Base-by-base conservation (phyloP, 2,888 invertebrate species). In the Meganola albula region DNA sequence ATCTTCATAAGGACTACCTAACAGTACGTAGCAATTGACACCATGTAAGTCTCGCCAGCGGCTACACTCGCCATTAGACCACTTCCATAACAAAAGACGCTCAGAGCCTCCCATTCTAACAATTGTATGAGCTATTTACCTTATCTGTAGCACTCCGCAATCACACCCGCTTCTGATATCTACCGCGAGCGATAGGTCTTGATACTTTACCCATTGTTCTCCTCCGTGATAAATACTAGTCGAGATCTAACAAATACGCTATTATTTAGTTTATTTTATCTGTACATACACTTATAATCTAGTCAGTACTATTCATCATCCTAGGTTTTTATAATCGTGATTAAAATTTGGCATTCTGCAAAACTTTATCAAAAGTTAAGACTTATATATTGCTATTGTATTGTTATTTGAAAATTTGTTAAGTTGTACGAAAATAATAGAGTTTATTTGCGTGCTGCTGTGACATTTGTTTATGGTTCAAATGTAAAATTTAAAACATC, bases 91-190 rank as follows among this genome's bases (percentile, higher is more conserved):
- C 83, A 83, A 84, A 82, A 78, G 82, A 71, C 74, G 77, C 74
- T 67, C 55, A 56, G 63, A 68, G 68, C 67, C 73, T 72, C 72
- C 75, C 71, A 78, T 79, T 79, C 74, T 66, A 74, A 77, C 83
- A 76, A 85, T 83, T 83, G 82, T 84, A 84, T 82, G 84, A 84
- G 80, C 84, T 83, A 84, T 85, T 85, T 85, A 77, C 84, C 84
- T 84, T 85, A 84, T 83, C 82, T 73, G 84, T 76, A 68, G 59
- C 59, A 57, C 57, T 62, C 63, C 60, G 68, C 76, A 80, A 84
- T 85, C 82, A 80, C 76, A 79, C 69, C 59, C 69, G 73, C 69
- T 72, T 53, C 68, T 53, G 58, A 64, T 56, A 52, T 45, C 33
- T 45, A 70, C 49, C 14, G 22, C 40, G 59, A 35, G 22, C 37